Base-by-base conservation (phyloP, 2,888 invertebrate species). In the Mallateleia sp. region DNA sequence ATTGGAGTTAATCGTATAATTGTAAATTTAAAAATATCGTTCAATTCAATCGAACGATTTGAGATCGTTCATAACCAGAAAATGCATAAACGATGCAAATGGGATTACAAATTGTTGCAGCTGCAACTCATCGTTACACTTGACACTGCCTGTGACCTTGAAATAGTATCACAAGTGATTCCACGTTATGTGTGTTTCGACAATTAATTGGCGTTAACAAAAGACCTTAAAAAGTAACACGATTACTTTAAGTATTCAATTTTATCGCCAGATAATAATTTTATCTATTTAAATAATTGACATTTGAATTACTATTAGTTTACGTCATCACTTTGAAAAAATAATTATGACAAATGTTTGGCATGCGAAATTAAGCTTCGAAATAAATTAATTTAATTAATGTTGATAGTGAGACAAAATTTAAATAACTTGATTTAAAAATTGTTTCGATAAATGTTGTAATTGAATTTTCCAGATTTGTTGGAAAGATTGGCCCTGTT, bases 51-150 rank as follows among this genome's bases (percentile, higher is more conserved):
- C 28, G 34, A 58, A n/a, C 38, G 42, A 45, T 38, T 38, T 54
- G 54, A 2, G 42, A 4, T 42, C n/a, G n/a, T 15, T n/a, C 7
- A n/a, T 3, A 5, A 14, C 3, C 14, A 20, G 20, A 18, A 67
- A 64, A 72, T 47, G 62, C 28, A 66, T 60, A 42, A 77, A 34
- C 56, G 82, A 66, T 45, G 67, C 34, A 78, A 77, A 83, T 88
- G 42, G 42, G 52, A 62, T 83, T 64, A 18, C 58, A 66, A 81
- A 56, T 56, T n/a, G 54, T 56, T 47, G 54, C 80, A 72, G 47
- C 64, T 80, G 74, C 72, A 80, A 84, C 84, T 87, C 62, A 80
- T 80, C 84, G 64, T 80, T 84, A 72, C 58, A 84, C 84, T 85
- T 87, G 79, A 80, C 79, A 79, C 74, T 72, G 42, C 22, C 28